phyloP scores from a whole-genome alignment of 2,113 vertebrate genomes.

The Apodemus sylvaticus region DNA sequence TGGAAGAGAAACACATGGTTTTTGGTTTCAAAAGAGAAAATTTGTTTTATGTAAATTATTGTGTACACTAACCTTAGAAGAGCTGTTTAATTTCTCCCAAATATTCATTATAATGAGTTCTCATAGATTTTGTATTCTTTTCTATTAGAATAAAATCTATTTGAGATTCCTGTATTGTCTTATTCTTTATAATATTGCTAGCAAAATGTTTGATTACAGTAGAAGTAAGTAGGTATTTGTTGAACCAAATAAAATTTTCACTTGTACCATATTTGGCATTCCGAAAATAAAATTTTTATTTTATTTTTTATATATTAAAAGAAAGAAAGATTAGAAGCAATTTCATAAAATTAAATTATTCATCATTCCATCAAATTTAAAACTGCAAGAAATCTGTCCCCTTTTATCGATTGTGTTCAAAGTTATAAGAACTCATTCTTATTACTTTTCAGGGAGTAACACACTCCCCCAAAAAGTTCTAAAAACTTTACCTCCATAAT shows the following conservation, averaged over 20 bases:
- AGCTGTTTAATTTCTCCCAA: not conserved
- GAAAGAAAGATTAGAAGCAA: not conserved
- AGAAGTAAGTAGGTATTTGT: not conserved
- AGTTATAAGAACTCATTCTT: not conserved
- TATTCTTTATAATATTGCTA: fast-evolving
- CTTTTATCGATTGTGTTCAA: not conserved
- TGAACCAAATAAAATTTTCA: not conserved
- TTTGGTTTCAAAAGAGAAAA: not conserved
- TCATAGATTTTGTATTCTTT: not conserved
- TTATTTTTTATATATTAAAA: not conserved
- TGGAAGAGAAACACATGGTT: not conserved
- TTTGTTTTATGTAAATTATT: not conserved
- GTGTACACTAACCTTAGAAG: not conserved
- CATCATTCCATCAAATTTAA: not conserved
- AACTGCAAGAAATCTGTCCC: no score
- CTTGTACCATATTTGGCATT: not conserved
- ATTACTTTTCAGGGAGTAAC: no score
- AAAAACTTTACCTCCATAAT: not conserved
- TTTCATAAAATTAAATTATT: not conserved
- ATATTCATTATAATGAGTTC: not conserved
- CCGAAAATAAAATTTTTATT: not conserved
- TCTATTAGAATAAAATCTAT: not conserved
- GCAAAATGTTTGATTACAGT: not conserved
- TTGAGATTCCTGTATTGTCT: not conserved
- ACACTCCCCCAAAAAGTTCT: no score